Evolutionary conservation across 2,888 invertebrate genomes (phyloP).

Genomic region (Eremobia ochroleuca): DNA sequence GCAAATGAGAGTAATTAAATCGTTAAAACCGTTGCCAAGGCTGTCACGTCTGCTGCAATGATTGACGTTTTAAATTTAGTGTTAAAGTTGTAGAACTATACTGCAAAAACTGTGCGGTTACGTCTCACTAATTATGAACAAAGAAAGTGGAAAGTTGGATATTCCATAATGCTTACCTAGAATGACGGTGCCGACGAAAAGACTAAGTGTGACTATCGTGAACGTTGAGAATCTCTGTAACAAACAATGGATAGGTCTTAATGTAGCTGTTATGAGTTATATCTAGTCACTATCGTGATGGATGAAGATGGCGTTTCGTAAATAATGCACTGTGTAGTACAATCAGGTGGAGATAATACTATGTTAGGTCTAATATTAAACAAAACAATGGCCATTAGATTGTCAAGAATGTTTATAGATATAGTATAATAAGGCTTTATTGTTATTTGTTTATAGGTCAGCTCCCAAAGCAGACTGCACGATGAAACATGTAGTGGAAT

Average conservation of each 20-base stretch:
- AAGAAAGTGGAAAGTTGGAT: constrained; percentile 60
- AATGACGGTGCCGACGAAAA: constrained; percentile 98
- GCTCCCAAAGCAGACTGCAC: neutral
- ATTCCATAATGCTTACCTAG: constrained; percentile 93
- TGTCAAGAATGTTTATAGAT: constrained; percentile 68
- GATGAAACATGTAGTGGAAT: constrained; percentile 12
- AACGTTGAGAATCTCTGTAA: constrained; percentile 97
- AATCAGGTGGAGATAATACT: constrained; percentile 41
- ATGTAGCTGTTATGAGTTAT: constrained; percentile 50
- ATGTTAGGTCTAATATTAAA: constrained; percentile 39
- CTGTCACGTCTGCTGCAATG: constrained; percentile 60
- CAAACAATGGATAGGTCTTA: constrained; percentile 67
- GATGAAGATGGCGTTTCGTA: constrained; percentile 40
- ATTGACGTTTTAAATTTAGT: constrained; percentile 57
- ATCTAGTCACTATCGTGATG: constrained; percentile 43
- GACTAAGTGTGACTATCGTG: constrained; percentile 97
- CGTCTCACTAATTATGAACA: constrained; percentile 49
- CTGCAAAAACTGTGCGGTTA: constrained; percentile 31
- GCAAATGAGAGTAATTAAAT: constrained; percentile 73
- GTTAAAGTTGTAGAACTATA: constrained; percentile 38
- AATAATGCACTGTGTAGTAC: constrained; percentile 26
- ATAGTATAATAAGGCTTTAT: constrained; percentile 20
- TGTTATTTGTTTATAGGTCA: constrained; percentile 11
- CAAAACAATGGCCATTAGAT: constrained; percentile 40
- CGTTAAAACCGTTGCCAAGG: constrained; percentile 68